phyloP scores from a whole-genome alignment of 2,888 invertebrate species.

The Eupelmus urozonus region DNA sequence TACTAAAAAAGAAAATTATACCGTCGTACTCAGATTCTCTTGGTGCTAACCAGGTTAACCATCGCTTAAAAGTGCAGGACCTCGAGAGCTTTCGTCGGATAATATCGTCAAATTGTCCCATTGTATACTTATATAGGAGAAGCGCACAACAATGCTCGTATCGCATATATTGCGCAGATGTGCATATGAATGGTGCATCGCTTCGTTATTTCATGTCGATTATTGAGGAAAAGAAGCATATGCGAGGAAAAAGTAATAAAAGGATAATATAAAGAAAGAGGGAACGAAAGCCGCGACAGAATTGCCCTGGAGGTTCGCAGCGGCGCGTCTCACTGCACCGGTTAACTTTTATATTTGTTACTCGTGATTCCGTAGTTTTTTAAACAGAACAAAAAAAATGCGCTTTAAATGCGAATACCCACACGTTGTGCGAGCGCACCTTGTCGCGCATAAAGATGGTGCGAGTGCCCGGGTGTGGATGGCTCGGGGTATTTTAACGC shows the following conservation, averaged over 20 bases:
- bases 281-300: constrained; percentile 23
- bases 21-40: constrained; percentile 54
- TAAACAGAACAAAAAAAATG: constrained; percentile 57
- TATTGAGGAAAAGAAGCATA: constrained; percentile 21
- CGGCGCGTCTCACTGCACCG: constrained; percentile 43
- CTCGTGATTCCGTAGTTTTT: constrained; percentile 69
- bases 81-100: constrained; percentile 54
- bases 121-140: constrained; percentile 32
- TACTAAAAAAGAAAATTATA: constrained; percentile 28
- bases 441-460: constrained; percentile 1
- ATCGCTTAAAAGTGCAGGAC: constrained; percentile 45
- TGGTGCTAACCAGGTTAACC: constrained; percentile 62
- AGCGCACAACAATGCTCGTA: constrained; percentile 42
- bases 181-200: constrained; percentile 10
- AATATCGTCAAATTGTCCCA: constrained; percentile 29
- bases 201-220: constrained; percentile 22
- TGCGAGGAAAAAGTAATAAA: constrained; percentile 5
- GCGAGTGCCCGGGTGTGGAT: background rate
- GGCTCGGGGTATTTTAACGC: constrained; percentile 54
- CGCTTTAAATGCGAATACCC: constrained; percentile 59
- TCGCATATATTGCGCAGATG: constrained; percentile 13
- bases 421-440: constrained; percentile 39
- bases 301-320: constrained; percentile 31
- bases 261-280: background rate
- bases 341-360: constrained; percentile 70